These are phyloP conservation scores for Drosophila quasianomalipes DNA, from an alignment of 2,888 invertebrate genomes.

Conservation along the genomic window DNA sequence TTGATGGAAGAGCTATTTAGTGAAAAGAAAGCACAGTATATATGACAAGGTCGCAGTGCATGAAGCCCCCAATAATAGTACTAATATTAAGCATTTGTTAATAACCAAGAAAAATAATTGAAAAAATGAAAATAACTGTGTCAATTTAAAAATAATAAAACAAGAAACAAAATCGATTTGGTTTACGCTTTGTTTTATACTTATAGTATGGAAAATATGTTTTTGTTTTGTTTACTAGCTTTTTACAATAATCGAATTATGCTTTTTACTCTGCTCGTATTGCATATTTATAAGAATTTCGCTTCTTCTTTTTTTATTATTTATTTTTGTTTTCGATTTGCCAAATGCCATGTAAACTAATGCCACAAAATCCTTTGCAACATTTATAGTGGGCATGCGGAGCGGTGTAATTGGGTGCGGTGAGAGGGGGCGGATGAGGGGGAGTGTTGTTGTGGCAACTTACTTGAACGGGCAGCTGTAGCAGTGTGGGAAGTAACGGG, in stretches of 20 bases:
- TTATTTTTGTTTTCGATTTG: constrained; percentile 9
- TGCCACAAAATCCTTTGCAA: constrained; percentile 13
- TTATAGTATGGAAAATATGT: not conserved
- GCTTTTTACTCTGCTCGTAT: not conserved
- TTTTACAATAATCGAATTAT: not conserved
- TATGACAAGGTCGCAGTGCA: not conserved
- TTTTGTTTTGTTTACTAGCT: not conserved
- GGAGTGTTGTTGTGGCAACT: constrained; percentile 21
- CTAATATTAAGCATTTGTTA: not conserved
- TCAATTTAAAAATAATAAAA: not conserved
- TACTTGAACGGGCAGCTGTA: constrained; percentile 53
- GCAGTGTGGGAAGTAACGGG: constrained; percentile 40
- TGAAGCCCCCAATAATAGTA: not conserved
- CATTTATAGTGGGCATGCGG: not conserved
- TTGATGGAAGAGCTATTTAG: not conserved
- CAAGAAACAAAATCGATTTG: not conserved
- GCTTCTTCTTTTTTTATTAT: not conserved
- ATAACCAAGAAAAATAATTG: not conserved
- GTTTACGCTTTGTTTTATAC: not conserved
- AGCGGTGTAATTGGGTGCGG: not conserved
- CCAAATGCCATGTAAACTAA: constrained; percentile 14
- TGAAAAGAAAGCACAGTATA: not conserved
- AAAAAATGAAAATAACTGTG: not conserved
- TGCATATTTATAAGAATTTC: not conserved
- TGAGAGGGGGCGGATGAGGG: not conserved